Base-by-base conservation (phyloP, 2,888 invertebrate species). In the Oligia fasciuncula region DNA sequence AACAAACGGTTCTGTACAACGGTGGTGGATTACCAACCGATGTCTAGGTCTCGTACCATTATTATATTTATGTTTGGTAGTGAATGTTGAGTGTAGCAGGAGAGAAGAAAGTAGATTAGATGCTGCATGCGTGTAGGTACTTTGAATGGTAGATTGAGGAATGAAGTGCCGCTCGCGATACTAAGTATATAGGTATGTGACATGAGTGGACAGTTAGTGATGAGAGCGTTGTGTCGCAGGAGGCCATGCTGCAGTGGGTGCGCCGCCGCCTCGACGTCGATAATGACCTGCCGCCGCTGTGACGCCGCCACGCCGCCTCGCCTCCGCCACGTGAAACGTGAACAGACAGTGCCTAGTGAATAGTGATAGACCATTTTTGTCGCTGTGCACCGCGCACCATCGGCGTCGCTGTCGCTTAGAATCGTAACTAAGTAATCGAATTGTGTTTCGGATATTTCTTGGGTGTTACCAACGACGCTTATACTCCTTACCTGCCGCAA, bases 201-300 rank as follows among this genome's bases (percentile, higher is more conserved):
- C 11, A 17, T 35, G 35, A 17, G 60, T 19, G 35, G 46, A 13
- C 57, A 17, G 43, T 1, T 19, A 19, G 13, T 70, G 40, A 69
- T 8, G 62, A 13, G n/a, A 17, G 57, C 13, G 9, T 66, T 79
- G 79, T 81, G 81, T 76, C 66, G 65, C 92, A 94, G 94, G 96
- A 95, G 88, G 95, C 95, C 71, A 90, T 95, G 91, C 89, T 95
- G 91, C 94, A 94, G 90, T 96, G 96, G 96, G 94, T 95, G 91
- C 95, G 96, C 19, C 95, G 95, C 70, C 94, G 95, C 54, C 94
- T 95, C 74, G 95, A 95, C 90, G 93, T 94, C 66, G 95, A 94
- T 91, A 95, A 96, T 91, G 95, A 95, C 87, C 87, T 94, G 89
- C 93, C 93, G 70, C 86, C 93, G 77, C 85, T 91, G 86, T 93